Percentiles rank a stretch among this genome's conserved stretches.
phyloP scores from a whole-genome alignment of 2,888 invertebrate species.

The Polyommatus icarus region DNA sequence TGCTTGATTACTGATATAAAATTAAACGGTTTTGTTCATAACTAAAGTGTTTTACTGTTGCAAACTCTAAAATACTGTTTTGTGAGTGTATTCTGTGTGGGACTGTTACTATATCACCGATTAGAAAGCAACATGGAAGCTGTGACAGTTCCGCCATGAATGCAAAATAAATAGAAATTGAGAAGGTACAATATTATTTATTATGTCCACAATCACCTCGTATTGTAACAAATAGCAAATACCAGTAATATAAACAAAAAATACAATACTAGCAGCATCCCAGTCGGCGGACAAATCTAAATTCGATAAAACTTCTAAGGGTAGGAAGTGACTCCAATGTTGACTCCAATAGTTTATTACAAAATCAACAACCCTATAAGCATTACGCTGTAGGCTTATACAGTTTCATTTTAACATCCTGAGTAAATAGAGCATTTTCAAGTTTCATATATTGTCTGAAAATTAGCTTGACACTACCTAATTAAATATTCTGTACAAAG shows the following conservation, averaged over 20 bases:
- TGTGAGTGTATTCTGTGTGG: slow-evolving; percentile 37
- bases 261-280: neutral
- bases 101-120: slow-evolving; percentile 42
- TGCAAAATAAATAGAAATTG: slow-evolving; percentile 81
- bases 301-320: neutral
- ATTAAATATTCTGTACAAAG: neutral
- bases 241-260: neutral
- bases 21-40: slow-evolving; percentile 39
- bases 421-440: neutral
- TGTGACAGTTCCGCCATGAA: slow-evolving; percentile 82
- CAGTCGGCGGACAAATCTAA: neutral
- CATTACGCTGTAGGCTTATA: neutral
- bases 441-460: neutral
- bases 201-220: slow-evolving; percentile 18
- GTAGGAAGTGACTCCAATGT: slow-evolving; percentile 23
- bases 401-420: neutral
- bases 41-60: slow-evolving; percentile 26
- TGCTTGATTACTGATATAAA: slow-evolving; percentile 46
- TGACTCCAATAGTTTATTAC: slow-evolving; percentile 23
- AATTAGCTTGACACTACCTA: neutral
- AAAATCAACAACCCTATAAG: slow-evolving; percentile 18
- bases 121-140: slow-evolving; percentile 81
- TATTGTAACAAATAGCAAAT: neutral
- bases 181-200: slow-evolving; percentile 56
- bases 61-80: slow-evolving; percentile 40